These are phyloP conservation scores for Apodemus speciosus DNA, from an alignment of 2,113 vertebrate species.

Conservation along the genomic window DNA sequence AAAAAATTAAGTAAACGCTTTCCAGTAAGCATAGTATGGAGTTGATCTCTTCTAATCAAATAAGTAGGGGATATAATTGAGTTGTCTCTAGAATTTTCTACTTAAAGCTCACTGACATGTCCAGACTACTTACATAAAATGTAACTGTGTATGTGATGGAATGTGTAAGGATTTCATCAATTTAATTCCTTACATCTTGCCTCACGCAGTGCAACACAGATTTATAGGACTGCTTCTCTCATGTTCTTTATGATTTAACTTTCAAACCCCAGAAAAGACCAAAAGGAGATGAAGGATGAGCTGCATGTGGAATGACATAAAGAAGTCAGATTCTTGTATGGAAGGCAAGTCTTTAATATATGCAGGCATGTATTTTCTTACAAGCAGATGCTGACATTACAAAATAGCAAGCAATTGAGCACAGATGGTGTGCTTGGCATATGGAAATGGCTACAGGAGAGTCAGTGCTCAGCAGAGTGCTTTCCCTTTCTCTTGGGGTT, in stretches of 20 bases:
- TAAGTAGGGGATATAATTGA: background rate
- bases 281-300: slow-evolving; percentile 39
- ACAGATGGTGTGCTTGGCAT: slow-evolving; percentile 83
- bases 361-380: slow-evolving; percentile 78
- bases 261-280: slow-evolving; percentile 39
- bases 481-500: slow-evolving; percentile 69
- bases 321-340: slow-evolving; percentile 64
- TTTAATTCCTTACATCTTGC: background rate
- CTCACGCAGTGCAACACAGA: background rate
- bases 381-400: slow-evolving; percentile 87
- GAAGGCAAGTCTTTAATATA: slow-evolving; percentile 81
- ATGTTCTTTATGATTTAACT: slow-evolving; percentile 40
- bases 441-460: slow-evolving; percentile 77
- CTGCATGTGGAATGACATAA: background rate
- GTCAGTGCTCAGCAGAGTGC: slow-evolving; percentile 73
- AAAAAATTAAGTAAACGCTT: background rate
- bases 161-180: background rate
- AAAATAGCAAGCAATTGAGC: slow-evolving; percentile 83
- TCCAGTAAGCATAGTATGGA: slow-evolving; percentile 22
- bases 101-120: slow-evolving; percentile 38
- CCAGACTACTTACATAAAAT: slow-evolving; percentile 13
- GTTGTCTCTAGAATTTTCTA: slow-evolving; percentile 21
- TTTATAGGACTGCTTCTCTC: background rate
- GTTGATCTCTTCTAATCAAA: background rate
- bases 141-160: background rate